Evolutionary conservation across 2,888 invertebrate genomes (phyloP), one percentile per base, ranked within the genome.

Genomic region (Temnothorax ravouxi): DNA sequence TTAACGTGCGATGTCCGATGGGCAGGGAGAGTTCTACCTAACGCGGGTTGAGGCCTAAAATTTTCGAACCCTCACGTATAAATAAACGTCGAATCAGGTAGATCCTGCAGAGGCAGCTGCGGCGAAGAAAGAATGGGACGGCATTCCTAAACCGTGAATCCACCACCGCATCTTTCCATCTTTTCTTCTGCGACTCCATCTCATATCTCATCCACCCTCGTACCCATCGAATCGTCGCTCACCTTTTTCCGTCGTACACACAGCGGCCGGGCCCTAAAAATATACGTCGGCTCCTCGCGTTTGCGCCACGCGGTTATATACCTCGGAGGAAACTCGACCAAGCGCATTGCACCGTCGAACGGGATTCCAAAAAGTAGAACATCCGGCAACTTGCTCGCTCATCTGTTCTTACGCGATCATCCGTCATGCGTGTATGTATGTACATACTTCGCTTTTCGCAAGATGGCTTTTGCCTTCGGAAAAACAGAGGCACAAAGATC

Each of bases 121-220:
- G 3, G 15, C 25, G 69, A 74, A 77, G 81, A 82, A 84, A 67
- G 69, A 72, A 84, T 85, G 80, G 86, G 88, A 91, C 93, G 76
- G 88, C 93, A 92, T 93, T 93, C 93, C 91, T 89, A 86, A 89
- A 90, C 86, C 86, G 82, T 91, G 93, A 92, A 87, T 91, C 92
- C 84, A 84, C 81, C 84, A 29, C 61, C 61, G 29, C 50, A 8
- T 44, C 25, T 74, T 15, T 29, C 11, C 21, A 1, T 50, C 67
- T 41, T 81, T 38, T 44, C 64, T 59, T 34, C 79, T 61, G 56
- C 21, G 52, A 15, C 66, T 76, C 88, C 76, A n/a, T 67, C n/a
- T n/a, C n/a, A n/a, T n/a, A n/a, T 62, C 52, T 52, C 52, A 8
- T 79, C 56, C 41, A 52, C 44, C 34, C 34, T 47, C 15, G 11